Evolutionary conservation across 2,797 vertebrate genomes (phyloP).

Genomic region (Lagocephalus sceleratus): DNA sequence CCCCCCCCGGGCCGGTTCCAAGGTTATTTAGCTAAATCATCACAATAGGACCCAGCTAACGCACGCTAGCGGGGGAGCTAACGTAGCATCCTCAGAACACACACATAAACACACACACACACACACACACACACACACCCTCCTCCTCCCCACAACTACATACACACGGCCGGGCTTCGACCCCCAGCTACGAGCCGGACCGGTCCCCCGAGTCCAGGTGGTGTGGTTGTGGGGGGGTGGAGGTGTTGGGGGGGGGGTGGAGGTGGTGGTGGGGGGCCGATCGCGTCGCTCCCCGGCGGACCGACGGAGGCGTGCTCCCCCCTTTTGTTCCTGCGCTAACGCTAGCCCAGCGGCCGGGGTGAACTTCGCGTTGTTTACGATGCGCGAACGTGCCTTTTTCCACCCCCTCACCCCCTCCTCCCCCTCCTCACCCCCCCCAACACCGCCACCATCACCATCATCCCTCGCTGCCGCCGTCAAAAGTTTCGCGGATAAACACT

Average conservation of each 20-base stretch:
- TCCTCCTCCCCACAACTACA: too few species aligned
- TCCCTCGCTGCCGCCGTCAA: too few species aligned
- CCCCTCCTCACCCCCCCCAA: too few species aligned
- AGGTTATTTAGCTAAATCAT: constrained; percentile 78
- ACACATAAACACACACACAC: too few species aligned
- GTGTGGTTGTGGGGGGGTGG: too few species aligned
- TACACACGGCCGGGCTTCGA: too few species aligned
- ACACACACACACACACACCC: too few species aligned
- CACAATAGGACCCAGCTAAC: constrained; percentile 66
- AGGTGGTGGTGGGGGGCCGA: too few species aligned
- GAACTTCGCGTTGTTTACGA: constrained; percentile 77
- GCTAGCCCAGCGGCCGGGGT: constrained; percentile 69
- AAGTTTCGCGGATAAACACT: constrained; percentile 71
- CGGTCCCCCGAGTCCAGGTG: too few species aligned
- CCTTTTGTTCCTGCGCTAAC: constrained; percentile 74
- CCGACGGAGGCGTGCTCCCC: constrained; percentile 59
- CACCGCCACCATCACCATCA: constrained; percentile 51
- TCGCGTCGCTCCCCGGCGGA: constrained; percentile 23
- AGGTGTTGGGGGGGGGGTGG: too few species aligned
- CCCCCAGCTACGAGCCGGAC: too few species aligned
- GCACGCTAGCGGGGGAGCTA: constrained; percentile 53
- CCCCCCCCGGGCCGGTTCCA: constrained; percentile 35
- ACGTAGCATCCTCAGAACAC: constrained; percentile 57
- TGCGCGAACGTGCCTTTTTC: constrained; percentile 58
- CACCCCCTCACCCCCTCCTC: too few species aligned